Percentiles rank a stretch among this genome's conserved stretches.
Evolutionary conservation across 2,113 vertebrate genomes (phyloP).

Genomic region (Psittacara wagleri): DNA sequence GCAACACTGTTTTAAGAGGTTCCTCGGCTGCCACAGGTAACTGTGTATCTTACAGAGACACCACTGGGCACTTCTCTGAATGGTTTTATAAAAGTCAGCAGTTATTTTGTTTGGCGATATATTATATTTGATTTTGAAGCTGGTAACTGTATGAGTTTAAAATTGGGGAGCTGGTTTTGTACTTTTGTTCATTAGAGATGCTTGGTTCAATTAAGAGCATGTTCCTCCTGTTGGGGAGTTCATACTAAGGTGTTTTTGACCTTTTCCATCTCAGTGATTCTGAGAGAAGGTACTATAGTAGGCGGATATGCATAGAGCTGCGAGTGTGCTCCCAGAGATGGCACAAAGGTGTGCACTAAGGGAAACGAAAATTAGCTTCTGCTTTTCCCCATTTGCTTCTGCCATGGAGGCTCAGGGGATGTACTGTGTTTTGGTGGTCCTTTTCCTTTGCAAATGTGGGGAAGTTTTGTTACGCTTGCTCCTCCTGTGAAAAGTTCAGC

Average conservation of each 20-base stretch:
- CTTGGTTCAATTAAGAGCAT: not conserved
- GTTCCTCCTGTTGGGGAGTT: not conserved
- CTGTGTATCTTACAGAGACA: not conserved
- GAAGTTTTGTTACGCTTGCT: not conserved
- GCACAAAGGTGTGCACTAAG: not conserved
- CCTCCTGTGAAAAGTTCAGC: not conserved
- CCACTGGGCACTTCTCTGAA: not conserved
- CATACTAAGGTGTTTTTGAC: not conserved
- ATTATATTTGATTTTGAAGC: not conserved
- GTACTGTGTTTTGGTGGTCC: not conserved
- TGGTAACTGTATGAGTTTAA: not conserved
- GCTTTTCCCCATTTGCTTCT: not conserved
- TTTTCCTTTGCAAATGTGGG: not conserved
- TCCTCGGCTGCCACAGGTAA: not conserved
- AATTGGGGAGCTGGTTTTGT: not conserved
- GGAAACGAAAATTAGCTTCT: not conserved
- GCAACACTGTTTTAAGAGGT: not conserved
- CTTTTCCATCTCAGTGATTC: not conserved
- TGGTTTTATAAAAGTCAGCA: not conserved
- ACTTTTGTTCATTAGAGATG: not conserved
- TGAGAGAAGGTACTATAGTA: not conserved
- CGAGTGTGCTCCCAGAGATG: not conserved
- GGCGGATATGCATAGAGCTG: not conserved
- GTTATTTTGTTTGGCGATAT: not conserved
- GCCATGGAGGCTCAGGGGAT: fast-evolving